phyloP scores from a whole-genome alignment of 2,113 vertebrate species.

The Dolichallabes microphthalmus region DNA sequence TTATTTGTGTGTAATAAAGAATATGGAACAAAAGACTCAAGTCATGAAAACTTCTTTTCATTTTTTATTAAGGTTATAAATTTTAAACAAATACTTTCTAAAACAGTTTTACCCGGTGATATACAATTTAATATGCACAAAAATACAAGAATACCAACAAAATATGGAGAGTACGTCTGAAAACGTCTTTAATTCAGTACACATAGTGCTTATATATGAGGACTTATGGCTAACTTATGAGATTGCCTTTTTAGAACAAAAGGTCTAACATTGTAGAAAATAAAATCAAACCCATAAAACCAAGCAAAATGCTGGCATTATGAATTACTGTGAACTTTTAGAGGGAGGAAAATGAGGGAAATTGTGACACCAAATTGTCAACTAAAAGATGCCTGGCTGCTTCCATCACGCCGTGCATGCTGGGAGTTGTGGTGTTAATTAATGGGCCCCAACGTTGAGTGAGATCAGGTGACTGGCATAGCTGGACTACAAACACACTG shows the following conservation, averaged over 20 bases:
- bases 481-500: constrained; percentile 51
- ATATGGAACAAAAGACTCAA: constrained; percentile 22
- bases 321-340: constrained; percentile 66
- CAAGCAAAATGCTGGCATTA: constrained; percentile 76
- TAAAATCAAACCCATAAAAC: constrained; percentile 73
- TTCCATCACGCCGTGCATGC: constrained; percentile 67
- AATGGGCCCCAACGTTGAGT: constrained; percentile 54
- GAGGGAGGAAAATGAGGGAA: constrained; percentile 49
- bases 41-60: constrained; percentile 54
- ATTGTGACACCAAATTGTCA: constrained; percentile 49
- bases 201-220: constrained; percentile 81
- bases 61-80: constrained; percentile 93
- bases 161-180: constrained; percentile 76
- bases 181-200: constrained; percentile 82
- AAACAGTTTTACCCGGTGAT: constrained; percentile 93
- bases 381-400: constrained; percentile 56
- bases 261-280: constrained; percentile 74
- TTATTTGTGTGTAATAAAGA: background rate
- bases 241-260: constrained; percentile 93
- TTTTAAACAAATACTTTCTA: constrained; percentile 86
- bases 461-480: constrained; percentile 51
- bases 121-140: constrained; percentile 88
- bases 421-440: constrained; percentile 75
- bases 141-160: constrained; percentile 84
- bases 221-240: constrained; percentile 73